Base-by-base conservation (phyloP, 1,140 invertebrate genomes). In the Phthorimaea operculella region DNA sequence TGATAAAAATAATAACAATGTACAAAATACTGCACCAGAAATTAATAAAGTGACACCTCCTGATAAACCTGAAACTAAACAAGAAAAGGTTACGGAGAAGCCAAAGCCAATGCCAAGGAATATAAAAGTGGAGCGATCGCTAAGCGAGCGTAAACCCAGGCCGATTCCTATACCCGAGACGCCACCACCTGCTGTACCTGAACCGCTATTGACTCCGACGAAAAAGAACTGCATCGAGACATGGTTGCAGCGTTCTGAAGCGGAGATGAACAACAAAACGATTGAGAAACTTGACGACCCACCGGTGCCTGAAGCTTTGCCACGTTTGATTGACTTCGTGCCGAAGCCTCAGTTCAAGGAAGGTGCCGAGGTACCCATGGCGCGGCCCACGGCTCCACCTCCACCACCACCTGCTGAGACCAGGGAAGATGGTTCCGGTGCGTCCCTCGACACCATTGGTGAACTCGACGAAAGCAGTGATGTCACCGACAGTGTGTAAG, bases 241-340 rank as follows among this genome's bases (percentile, higher is more conserved):
- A 8, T 87, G 86, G 86, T 56, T 87, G 28, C 81, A 86, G 58
- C 69, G 79, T 28, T 86, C 86, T 10, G 82, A 85, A 68, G 79
- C 78, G 49, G 82, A 85, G 60, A 83, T 85, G 80, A 78, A 76
- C 58, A 80, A 68, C 36, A 77, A 76, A 57, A 55, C 52, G 7
- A 62, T 69, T 51, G 79, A 81, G 9, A 81, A 80, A 47, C 49
- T 69, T 39, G 77, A 83, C 57, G 74, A 79, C 12, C 64, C 47
- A 50, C 33, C 64, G 34, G 58, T 72, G 33, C 86, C 84, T 1
- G 86, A 87, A 69, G 73, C 73, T 28, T 71, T 92, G 42, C 91
- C 91, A 7, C 85, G 91, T 49, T 74, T 92, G 0, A 90, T 92
- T 44, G 90, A 92, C 72, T 88, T 91, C 70, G 89, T 92, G 9